These are phyloP conservation scores for Sciurus niger DNA, from an alignment of 2,113 vertebrate species.

Conservation along the genomic window DNA sequence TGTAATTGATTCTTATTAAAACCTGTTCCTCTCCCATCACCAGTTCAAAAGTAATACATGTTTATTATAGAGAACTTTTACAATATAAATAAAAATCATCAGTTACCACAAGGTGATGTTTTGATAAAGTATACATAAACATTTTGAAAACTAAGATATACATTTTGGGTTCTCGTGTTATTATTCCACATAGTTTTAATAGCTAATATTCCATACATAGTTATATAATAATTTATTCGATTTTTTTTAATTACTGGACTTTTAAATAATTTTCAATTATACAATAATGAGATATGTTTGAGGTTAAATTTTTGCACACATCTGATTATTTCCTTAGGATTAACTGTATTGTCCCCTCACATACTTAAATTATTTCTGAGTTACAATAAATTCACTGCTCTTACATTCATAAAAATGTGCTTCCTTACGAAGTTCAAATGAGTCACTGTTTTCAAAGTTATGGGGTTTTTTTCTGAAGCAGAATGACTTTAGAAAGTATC, in stretches of 20 bases:
- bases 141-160: background rate
- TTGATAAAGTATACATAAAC: background rate
- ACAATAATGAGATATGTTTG: conserved; percentile 12
- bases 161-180: background rate
- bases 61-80: background rate
- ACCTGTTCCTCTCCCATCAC: background rate
- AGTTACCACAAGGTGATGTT: background rate
- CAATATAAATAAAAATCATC: background rate
- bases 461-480: background rate
- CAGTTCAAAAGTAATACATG: conserved; percentile 35
- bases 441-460: conserved; percentile 48
- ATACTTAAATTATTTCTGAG: conserved; percentile 7
- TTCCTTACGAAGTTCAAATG: conserved; percentile 56
- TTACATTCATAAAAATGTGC: conserved; percentile 20
- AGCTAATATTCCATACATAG: background rate
- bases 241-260: background rate
- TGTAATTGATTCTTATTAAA: background rate
- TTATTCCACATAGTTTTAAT: background rate
- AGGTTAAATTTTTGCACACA: background rate
- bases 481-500: conserved; percentile 17
- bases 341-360: background rate
- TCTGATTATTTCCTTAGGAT: conserved; percentile 11
- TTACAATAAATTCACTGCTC: conserved; percentile 22
- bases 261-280: conserved; percentile 47
- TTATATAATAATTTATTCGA: background rate